Conservation (phyloP, 2,797 vertebrate species). For the Aotus griseimembra region DNA sequence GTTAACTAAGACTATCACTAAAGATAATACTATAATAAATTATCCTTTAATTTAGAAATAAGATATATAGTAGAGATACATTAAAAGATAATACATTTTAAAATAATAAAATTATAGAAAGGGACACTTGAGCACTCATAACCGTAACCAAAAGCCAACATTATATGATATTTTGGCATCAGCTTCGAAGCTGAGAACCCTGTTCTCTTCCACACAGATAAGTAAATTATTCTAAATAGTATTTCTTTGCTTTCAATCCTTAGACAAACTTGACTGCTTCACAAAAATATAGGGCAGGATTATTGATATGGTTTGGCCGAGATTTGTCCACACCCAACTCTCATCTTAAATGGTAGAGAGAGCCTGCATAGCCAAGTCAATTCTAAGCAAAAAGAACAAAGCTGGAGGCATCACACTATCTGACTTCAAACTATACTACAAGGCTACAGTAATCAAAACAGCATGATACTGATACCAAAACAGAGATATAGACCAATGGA, state of each 20-base stretch:
- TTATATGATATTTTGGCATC: not conserved
- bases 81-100: not conserved
- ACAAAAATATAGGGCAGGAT: no score
- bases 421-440: no score
- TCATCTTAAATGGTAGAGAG: no score
- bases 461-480: no score
- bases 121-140: fast-evolving
- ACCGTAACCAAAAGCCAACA: not conserved
- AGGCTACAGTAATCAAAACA: no score
- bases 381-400: no score
- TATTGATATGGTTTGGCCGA: no score
- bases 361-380: no score
- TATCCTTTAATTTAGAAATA: not conserved
- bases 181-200: not conserved
- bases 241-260: not conserved
- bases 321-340: no score
- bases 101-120: not conserved
- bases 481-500: no score
- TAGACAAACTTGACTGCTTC: not conserved
- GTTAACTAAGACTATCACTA: not conserved
- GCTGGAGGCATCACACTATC: no score
- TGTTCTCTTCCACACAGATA: not conserved
- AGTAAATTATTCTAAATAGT: not conserved
- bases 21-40: not conserved
- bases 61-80: not conserved